Evolutionary conservation across 2,113 vertebrate genomes (phyloP), one percentile per base, ranked within the genome.

Genomic region (Barnardius zonarius): DNA sequence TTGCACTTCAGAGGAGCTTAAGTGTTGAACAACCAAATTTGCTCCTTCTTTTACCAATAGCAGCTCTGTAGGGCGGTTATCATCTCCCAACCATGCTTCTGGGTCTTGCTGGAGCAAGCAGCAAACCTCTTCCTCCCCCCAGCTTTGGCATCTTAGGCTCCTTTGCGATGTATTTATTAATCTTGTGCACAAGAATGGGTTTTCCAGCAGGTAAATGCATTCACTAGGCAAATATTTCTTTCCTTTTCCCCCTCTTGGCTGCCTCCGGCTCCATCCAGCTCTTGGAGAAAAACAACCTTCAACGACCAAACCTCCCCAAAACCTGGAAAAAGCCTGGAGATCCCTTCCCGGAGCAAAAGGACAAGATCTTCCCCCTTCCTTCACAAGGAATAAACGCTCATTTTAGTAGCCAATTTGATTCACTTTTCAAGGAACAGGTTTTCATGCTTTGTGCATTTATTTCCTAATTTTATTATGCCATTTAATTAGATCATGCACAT

Each of bases 401-500:
- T 74, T 93, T 95, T 79, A 91, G 94, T 39, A 88, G 79, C 93
- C 95, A 59, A 66, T 88, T 90, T 90, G 85, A 95, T 96, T 93
- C 96, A 83, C 73, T 95, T 96, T 92, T 92, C 95, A 93, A 96
- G 96, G 95, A 96, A 61, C 90, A 91, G 91, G 85, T 95, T 96
- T 98, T 93, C 96, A 94, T 88, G 95, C 97, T 72, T 88, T 80
- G 92, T 97, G 96, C 85, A 59, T 98, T 98, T 97, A 98, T 98
- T 95, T 97, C 97, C 86, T 93, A 95, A 93, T 98, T 98, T 98
- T 98, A 98, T 98, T 96, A 96, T 93, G 95, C 95, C 96, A 94
- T 97, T 98, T 98, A 98, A 98, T 98, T 98, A 98, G 97, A 97
- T 97, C 92, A 46, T 95, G 98, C 97, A 96, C 59, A 59, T 97